A percentile compares a stretch with the other conserved stretches of the same genome.
Conservation (phyloP, 2,888 invertebrate genomes). For the Ochlodes sylvanus region DNA sequence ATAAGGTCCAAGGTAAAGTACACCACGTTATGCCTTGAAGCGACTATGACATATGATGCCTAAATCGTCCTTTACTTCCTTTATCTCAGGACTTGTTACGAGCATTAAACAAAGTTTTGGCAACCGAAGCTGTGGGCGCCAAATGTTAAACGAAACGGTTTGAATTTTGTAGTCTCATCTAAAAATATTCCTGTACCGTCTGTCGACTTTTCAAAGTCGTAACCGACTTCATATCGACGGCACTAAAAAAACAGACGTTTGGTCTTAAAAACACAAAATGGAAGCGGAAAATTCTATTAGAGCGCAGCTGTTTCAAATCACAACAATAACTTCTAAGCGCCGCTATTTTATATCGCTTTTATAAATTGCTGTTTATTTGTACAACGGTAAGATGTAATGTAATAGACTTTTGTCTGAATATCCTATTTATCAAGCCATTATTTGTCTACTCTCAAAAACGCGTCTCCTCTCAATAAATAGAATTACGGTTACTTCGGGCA, state of each 20-base stretch:
- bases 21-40: slow-evolving; percentile 5
- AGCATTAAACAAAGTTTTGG: slow-evolving; percentile 31
- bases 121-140: background rate
- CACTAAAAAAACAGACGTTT: slow-evolving; percentile 31
- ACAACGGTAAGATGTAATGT: background rate
- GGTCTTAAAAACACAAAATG: slow-evolving; percentile 32
- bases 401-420: background rate
- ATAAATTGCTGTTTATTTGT: slow-evolving; percentile 8
- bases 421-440: too few species aligned
- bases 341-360: slow-evolving; percentile 28
- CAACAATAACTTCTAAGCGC: slow-evolving; percentile 31
- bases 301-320: slow-evolving; percentile 34
- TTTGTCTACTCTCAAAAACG: too few species aligned
- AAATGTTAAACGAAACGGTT: background rate
- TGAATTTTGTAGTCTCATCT: background rate
- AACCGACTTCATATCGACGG: slow-evolving; percentile 16
- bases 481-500: too few species aligned
- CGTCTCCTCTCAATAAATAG: too few species aligned
- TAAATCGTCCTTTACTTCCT: slow-evolving; percentile 24
- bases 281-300: slow-evolving; percentile 24
- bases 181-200: background rate
- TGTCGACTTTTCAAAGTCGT: slow-evolving; percentile 8
- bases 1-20: slow-evolving; percentile 19
- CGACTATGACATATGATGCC: slow-evolving; percentile 14
- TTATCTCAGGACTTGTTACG: slow-evolving; percentile 13